phyloP scores from a whole-genome alignment of 2,888 invertebrate genomes.

The Girardia tigrina region DNA sequence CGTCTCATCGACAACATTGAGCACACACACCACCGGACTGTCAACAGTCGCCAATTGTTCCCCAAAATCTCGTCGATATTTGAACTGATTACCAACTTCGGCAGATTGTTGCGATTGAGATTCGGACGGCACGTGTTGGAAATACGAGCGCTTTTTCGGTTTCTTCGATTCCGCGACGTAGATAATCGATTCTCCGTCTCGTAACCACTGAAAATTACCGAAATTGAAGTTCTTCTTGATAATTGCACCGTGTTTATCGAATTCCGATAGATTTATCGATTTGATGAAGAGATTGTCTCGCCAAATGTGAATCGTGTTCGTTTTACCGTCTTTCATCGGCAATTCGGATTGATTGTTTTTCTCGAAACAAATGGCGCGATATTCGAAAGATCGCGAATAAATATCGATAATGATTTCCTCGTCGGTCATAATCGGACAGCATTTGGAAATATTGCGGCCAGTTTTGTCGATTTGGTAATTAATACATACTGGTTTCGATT shows the following conservation, averaged over 20 bases:
- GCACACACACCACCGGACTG: slow-evolving; percentile 60
- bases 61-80: slow-evolving; percentile 11
- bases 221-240: slow-evolving; percentile 61
- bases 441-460: background rate
- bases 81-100: background rate
- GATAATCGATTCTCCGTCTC: slow-evolving; percentile 59
- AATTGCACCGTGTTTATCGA: slow-evolving; percentile 67
- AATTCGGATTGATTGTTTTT: background rate
- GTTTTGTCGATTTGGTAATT: background rate
- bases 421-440: background rate
- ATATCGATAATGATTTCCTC: background rate
- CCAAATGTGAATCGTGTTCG: slow-evolving; percentile 25
- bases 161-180: slow-evolving; percentile 61
- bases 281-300: slow-evolving; percentile 38
- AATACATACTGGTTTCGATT: background rate
- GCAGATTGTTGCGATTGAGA: background rate
- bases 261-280: slow-evolving; percentile 57
- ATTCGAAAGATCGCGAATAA: background rate
- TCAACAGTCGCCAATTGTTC: slow-evolving; percentile 9
- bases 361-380: background rate
- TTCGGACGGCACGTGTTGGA: background rate
- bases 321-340: background rate
- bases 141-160: background rate
- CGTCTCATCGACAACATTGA: slow-evolving; percentile 57
- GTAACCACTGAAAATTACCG: slow-evolving; percentile 57